Percentiles rank a stretch among this genome's conserved stretches.
phyloP scores from a whole-genome alignment of 2,797 vertebrate species.

The Lepus townsendii region DNA sequence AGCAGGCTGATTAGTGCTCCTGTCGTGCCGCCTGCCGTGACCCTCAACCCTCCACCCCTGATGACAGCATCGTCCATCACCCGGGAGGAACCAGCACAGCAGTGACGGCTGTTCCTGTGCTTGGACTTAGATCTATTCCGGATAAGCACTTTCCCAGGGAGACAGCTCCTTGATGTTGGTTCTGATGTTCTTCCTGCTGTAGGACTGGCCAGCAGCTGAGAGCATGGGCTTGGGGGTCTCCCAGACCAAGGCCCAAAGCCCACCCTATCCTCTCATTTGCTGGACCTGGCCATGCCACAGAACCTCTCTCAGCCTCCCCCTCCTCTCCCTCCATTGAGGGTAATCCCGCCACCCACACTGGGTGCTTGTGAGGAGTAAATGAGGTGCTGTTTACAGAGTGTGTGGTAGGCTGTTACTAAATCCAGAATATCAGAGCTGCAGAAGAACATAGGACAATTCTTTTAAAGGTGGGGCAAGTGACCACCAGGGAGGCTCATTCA shows the following conservation, averaged over 20 bases:
- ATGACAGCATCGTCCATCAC: not conserved
- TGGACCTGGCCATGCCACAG: not conserved
- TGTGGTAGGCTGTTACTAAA: not conserved
- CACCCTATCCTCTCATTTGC: rapidly evolving
- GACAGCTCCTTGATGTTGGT: not conserved
- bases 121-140: not conserved
- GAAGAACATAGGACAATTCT: not conserved
- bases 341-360: not conserved
- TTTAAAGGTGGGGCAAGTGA: not conserved
- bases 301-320: not conserved
- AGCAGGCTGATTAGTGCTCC: not conserved
- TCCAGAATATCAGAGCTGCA: not conserved
- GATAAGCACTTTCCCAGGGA: conserved; percentile 44
- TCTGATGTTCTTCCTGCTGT: not conserved
- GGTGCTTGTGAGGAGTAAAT: not conserved
- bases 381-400: not conserved
- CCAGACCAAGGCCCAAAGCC: not conserved
- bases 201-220: not conserved
- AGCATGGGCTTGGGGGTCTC: not conserved
- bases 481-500: not conserved
- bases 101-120: not conserved
- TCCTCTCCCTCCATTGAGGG: not conserved
- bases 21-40: rapidly evolving
- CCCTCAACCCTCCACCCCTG: too few species aligned
- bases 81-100: not conserved